Base-by-base conservation (phyloP, 2,113 vertebrate genomes). In the Formicarius rufipectus region DNA sequence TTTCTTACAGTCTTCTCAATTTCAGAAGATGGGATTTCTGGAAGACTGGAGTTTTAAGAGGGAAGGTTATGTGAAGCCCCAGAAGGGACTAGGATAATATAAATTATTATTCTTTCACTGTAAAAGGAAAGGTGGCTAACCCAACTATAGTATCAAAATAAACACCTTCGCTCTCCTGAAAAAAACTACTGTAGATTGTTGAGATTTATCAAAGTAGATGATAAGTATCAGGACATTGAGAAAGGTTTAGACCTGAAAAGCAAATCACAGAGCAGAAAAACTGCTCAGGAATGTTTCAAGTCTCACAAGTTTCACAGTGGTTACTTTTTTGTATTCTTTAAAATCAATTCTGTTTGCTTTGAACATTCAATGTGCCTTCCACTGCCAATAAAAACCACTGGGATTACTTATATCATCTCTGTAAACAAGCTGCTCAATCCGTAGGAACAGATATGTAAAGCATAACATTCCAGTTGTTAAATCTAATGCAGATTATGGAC, bases 361-460 rank as follows among this genome's bases (percentile, higher is more conserved):
- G 84, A 97, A 91, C 96, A 94, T 85, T 94, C 79, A 92, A 16
- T 81, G 42, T 35, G 42, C 55, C 47, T 93, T 95, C 44, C 24
- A 71, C 56, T 93, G 93, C 93, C 96, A 96, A 84, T 75, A 90
- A 93, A 95, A 96, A 85, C 93, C 87, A 72, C 67, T 81, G 82
- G 88, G 90, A 92, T 97, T 75, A 67, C 78, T 94, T 90, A 76
- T 87, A 93, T 78, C 89, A 94, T 87, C 95, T 95, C 85, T 86
- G 79, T 83, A 95, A 96, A 95, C 91, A 94, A 88, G 90, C 81
- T 68, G 53, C 66, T 95, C 91, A 96, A 67, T 84, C 35, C 75
- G 35, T 77, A 93, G 45, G 59, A 96, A 86, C 13, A 83, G 75
- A 68, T 55, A 94, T 56, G 40, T 37, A 90, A 93, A 93, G 64